Evolutionary conservation across 2,888 invertebrate genomes (phyloP).

Genomic region (Margaritifera margaritifera): DNA sequence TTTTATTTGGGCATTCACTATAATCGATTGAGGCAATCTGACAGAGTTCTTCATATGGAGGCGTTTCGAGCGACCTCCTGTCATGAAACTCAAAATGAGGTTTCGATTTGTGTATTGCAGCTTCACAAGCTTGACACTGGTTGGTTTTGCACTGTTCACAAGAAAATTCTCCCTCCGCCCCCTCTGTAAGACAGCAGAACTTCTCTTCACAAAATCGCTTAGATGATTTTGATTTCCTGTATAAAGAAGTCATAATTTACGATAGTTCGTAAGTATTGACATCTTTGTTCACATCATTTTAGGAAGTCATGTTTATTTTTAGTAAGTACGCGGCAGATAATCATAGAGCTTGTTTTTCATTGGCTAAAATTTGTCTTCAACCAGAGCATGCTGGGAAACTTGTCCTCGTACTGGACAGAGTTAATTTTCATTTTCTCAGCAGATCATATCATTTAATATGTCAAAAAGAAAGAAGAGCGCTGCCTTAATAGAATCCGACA

Average conservation of each 20-base stretch:
- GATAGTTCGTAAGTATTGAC: neutral
- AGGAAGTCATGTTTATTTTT: too few relatives aligned
- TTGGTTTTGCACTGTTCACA: conserved; percentile 70
- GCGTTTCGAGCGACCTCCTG: conserved; percentile 54
- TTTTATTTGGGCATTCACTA: conserved; percentile 60
- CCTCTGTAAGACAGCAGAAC: conserved; percentile 61
- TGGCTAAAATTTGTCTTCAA: too few relatives aligned
- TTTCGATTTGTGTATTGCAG: conserved; percentile 64
- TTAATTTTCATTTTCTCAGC: neutral
- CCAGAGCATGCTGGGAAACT: conserved; percentile 39
- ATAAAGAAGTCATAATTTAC: conserved; percentile 46
- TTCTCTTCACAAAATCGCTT: conserved; percentile 65
- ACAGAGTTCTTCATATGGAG: conserved; percentile 64
- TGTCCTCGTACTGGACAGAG: conserved; percentile 1
- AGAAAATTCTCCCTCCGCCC: conserved; percentile 60
- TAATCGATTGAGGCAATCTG: conserved; percentile 43
- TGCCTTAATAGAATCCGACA: conserved; percentile 70
- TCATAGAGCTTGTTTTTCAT: too few relatives aligned
- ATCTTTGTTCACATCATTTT: neutral
- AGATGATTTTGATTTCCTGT: conserved; percentile 60
- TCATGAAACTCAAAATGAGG: conserved; percentile 66
- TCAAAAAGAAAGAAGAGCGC: conserved; percentile 69
- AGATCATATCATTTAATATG: conserved; percentile 43
- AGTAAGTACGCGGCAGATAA: too few relatives aligned
- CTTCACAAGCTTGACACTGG: conserved; percentile 71